Base-by-base conservation (phyloP, 1,140 invertebrate species). In the Anastrepha ludens region DNA sequence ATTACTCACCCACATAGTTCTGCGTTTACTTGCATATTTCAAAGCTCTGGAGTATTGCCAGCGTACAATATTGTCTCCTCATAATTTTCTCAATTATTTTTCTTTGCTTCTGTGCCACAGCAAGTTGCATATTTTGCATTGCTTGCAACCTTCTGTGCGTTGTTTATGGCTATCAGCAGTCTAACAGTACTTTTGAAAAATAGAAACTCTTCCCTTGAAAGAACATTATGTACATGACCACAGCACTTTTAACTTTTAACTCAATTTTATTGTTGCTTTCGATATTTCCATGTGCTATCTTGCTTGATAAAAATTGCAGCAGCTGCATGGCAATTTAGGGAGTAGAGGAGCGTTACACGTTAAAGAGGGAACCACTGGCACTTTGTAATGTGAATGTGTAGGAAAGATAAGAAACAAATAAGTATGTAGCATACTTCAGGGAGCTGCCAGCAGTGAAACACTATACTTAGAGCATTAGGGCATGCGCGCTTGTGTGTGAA, bases 261-360 rank as follows among this genome's bases (percentile, higher is more conserved):
- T 74, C 67, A 74, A 74, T 74, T 74, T 74, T 74, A 74, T 74
- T 74, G 67, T 74, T 74, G 41, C 67, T 74, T 47, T 74, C 39
- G 41, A 74, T n/a, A 74, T 74, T 74, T 39, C 64, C 11, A 20
- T 41, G 29, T 41, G 39, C 64, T 67, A 29, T 41, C 29, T 39
- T 67, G 8, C 20, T 67, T 2, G 20, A 39, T 20, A 3, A 41
- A 67, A 67, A 67, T 41, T 2, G 20, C 64, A 11, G 29, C 64
- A 11, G 29, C 29, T 41, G 50, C 50, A 67, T 8, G 29, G 64
- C 5, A 9, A 65, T 1, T 7, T 67, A 67, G 64, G 0, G 20
- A 41, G 8, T 13, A 67, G 39, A 67, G 20, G 39, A 13, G 39
- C 39, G 64, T 6, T 67, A 29, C 13, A 9, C 39, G 20, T 6